Evolutionary conservation across 2,797 vertebrate genomes (phyloP).

Genomic region (Gallinago nigripennis): DNA sequence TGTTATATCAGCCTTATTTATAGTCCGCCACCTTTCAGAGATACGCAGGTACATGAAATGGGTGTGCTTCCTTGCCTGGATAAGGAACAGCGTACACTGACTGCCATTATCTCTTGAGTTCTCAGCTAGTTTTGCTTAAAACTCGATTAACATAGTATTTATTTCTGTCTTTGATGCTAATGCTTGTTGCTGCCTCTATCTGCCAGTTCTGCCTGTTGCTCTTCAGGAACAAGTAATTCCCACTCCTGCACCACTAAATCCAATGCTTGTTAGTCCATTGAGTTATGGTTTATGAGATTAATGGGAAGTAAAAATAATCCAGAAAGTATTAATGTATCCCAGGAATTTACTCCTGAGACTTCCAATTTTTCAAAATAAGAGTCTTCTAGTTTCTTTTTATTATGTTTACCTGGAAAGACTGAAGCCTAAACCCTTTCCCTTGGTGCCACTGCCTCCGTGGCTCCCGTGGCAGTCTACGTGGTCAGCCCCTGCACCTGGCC

Average conservation of each 20-base stretch:
- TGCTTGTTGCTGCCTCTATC: neutral
- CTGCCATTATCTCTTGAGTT: neutral
- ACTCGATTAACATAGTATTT: neutral
- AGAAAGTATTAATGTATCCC: neutral
- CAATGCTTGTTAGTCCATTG: neutral
- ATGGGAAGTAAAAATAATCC: neutral
- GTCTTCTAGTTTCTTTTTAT: neutral
- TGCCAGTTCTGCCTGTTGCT: neutral
- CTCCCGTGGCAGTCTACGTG: neutral
- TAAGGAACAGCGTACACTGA: neutral
- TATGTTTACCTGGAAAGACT: neutral
- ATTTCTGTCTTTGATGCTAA: neutral
- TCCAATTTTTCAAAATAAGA: neutral
- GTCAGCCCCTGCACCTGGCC: neutral
- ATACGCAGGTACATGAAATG: neutral
- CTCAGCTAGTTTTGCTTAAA: neutral
- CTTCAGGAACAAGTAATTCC: neutral
- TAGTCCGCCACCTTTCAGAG: neutral
- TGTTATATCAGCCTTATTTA: neutral
- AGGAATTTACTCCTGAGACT: neutral
- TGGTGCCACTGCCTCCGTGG: neutral
- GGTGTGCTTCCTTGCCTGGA: neutral
- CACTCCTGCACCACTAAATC: neutral
- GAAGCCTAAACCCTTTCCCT: neutral
- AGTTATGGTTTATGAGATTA: neutral